Conservation (phyloP, 1,140 invertebrate species). For the Dolichoris vasculosae region DNA sequence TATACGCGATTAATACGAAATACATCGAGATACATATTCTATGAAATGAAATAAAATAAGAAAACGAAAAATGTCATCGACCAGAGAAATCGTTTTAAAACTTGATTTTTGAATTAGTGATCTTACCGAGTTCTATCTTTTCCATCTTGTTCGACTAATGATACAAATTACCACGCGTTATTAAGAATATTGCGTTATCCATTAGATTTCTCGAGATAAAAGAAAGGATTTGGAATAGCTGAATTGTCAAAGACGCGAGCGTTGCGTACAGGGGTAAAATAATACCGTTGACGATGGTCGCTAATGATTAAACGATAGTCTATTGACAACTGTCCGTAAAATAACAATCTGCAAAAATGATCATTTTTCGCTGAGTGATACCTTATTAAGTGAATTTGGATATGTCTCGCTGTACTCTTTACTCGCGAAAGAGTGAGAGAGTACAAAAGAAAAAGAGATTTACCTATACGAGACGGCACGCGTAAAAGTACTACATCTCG, state of each 20-base stretch:
- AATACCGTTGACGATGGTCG: neutral
- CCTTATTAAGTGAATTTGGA: conserved; percentile 22
- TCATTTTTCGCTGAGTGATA: neutral
- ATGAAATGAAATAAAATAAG: neutral
- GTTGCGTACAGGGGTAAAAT: neutral
- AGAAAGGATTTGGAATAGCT: no score
- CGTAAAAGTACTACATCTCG: conserved; percentile 3
- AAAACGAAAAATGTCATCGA: neutral
- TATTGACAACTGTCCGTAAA: conserved; percentile 26
- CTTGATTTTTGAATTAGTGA: neutral
- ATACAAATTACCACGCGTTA: no score
- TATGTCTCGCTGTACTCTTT: neutral
- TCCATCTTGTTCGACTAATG: no score
- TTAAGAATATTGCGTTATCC: no score
- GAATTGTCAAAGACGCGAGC: no score
- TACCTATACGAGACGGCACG: conserved; percentile 18
- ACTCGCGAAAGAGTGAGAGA: neutral
- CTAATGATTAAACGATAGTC: conserved; percentile 19
- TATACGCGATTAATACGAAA: neutral
- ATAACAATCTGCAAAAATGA: conserved; percentile 34
- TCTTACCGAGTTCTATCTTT: no score
- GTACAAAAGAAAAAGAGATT: neutral
- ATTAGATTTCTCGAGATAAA: no score
- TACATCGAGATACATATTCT: neutral
- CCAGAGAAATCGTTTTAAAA: neutral